Evolutionary conservation across 1,140 invertebrate genomes (phyloP), one percentile per base, ranked within the genome.

Genomic region (Heliothis subflexa): DNA sequence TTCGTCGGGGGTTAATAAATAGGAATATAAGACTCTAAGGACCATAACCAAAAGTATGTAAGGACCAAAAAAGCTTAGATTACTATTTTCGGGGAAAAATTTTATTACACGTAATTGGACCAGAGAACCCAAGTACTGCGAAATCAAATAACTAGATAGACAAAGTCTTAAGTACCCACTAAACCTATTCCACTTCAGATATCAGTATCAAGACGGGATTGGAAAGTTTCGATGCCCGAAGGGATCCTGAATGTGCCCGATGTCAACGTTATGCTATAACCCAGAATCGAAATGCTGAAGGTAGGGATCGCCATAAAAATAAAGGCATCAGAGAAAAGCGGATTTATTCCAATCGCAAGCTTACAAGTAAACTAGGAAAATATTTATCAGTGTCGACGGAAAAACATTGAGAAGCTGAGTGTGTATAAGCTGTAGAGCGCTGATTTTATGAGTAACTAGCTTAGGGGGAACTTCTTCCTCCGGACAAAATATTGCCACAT

Each of bases 331-430:
- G 47, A 49, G 47, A 25, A 52, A 50, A 70, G 45, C 66, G 45
- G 66, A 70, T 70, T 70, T 70, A 50, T 70, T 50, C 66, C 47
- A 70, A 70, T 70, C 66, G 47, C 18, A 68, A 45, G 64, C 64
- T 68, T 68, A 68, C 64, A 47, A 68, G 49, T 68, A 52, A 70
- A 70, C 45, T 50, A 50, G 66, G 21, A 50, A 70, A 70, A 52
- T 70, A 70, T 70, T 70, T 70, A 70, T 70, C 47, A 52, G 18
- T 18, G 18, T 70, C 62, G 40, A 47, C 62, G 40, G 40, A 47
- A 66, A 66, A 66, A 40, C 40, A 47, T 66, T 66, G 18, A 3
- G 25, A 49, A 52, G 10, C 9, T 21, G 64, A 28, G 47, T 28
- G 50, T 28, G 47, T 18, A 70, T 70, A 14, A 52, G 47, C 12